Base-by-base conservation (phyloP, 2,888 invertebrate species). In the Pollenia griseotomentosa region DNA sequence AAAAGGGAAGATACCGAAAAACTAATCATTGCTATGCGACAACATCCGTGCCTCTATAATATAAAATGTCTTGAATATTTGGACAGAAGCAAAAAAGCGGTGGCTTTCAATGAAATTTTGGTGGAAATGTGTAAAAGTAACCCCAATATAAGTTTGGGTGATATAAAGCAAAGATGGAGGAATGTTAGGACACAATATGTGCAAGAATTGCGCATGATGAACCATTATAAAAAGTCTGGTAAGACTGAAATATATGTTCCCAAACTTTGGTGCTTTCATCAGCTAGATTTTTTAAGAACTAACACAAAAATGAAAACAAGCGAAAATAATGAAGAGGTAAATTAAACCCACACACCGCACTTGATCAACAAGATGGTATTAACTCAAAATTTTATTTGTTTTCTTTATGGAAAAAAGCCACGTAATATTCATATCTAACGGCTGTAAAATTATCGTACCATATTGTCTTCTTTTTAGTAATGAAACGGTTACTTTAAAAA, bases 91-190 rank as follows among this genome's bases (percentile, higher is more conserved):
- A 63, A 33, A 33, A 63, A 63, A 33, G 63, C 63, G 14, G 42
- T 12, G 63, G 63, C 63, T 10, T 63, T 63, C 63, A 63, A 63
- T 33, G 33, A 40, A 23, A 33, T 63, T 19, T 63, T 63, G 8
- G 12, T 7, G 14, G 11, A 14, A 12, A 11, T 51, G 12, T 7
- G 14, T 51, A 51, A 51, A 51, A 51, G 51, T 14, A 51, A 12
- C 14, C 51, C 51, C 51, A 51, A 51, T 14, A 51, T 51, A 12
- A 51, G 12, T 12, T 11, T 51, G 14, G 51, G 4, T 12, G 51
- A 14, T 51, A 14, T 51, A 51, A 51, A 51, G 14, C 51, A 51
- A 51, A 51, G 14, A 51, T 51, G 51, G 51, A 51, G 14, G 1
- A 51, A 51, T 51, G 51, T 51, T 12, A 33, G 63, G 11, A 19